Percentiles rank a stretch among this genome's conserved stretches.
phyloP scores from a whole-genome alignment of 2,113 vertebrate genomes.

The Camelus bactrianus region DNA sequence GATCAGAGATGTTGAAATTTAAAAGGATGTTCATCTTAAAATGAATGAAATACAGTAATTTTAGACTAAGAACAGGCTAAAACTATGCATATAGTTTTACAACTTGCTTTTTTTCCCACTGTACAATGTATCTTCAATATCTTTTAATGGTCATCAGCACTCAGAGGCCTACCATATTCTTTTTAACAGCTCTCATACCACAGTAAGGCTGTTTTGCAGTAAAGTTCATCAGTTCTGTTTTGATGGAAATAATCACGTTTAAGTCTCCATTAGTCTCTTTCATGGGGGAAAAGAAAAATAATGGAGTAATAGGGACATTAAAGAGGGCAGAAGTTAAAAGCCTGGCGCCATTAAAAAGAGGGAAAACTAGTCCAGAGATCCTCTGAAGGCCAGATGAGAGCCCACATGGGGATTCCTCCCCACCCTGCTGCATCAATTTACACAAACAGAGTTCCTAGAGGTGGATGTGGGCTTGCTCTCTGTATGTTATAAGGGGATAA shows the following conservation, averaged over 20 bases:
- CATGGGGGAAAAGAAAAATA: background rate
- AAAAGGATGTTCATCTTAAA: background rate
- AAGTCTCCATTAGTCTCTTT: background rate
- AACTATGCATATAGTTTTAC: background rate
- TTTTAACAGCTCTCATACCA: background rate
- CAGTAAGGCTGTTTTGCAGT: background rate
- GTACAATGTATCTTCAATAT: background rate
- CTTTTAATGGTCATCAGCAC: background rate
- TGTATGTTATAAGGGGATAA: background rate
- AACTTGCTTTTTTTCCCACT: background rate
- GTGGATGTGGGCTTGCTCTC: background rate
- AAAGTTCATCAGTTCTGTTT: background rate
- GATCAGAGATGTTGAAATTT: background rate
- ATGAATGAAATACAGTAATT: constrained; percentile 35
- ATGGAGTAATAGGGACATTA: background rate
- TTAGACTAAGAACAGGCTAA: background rate
- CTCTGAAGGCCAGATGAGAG: background rate
- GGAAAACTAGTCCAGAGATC: background rate
- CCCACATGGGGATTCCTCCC: too few species aligned
- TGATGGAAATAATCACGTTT: background rate
- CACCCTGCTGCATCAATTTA: background rate
- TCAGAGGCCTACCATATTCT: background rate
- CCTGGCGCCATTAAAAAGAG: background rate
- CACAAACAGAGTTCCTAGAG: background rate
- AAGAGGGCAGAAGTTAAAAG: background rate